Percentiles rank a stretch among this genome's conserved stretches.
Evolutionary conservation across 2,888 invertebrate genomes (phyloP).

Genomic region (Epirrhoe alternata): DNA sequence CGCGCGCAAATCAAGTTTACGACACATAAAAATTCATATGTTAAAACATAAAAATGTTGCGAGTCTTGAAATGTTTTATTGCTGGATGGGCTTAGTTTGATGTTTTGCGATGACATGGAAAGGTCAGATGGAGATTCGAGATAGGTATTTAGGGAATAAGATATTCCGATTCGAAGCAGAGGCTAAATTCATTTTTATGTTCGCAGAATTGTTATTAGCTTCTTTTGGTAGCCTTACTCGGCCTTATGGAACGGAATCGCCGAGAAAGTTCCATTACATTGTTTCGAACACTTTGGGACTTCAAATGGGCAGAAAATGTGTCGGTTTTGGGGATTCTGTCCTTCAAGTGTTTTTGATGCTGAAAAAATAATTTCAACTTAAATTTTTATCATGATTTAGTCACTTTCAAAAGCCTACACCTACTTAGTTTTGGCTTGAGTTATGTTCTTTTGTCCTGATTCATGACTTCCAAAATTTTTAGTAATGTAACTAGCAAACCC

Average conservation of each 20-base stretch:
- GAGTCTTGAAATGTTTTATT: slow-evolving; percentile 27
- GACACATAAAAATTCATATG: slow-evolving; percentile 44
- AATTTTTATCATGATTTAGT: too few species aligned
- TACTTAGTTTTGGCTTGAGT: too few species aligned
- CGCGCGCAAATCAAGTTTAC: slow-evolving; percentile 43
- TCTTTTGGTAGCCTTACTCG: not conserved
- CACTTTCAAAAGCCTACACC: too few species aligned
- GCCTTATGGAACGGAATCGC: not conserved
- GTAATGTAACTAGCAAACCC: too few species aligned
- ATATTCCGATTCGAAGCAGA: slow-evolving; percentile 6
- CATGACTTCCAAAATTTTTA: too few species aligned
- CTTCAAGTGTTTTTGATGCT: too few species aligned
- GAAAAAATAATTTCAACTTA: too few species aligned
- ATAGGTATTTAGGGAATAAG: slow-evolving; percentile 15
- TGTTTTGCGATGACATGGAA: slow-evolving; percentile 27
- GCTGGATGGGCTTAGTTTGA: slow-evolving; percentile 26
- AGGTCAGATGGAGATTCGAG: slow-evolving; percentile 23
- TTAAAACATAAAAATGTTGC: slow-evolving; percentile 32
- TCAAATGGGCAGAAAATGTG: too few species aligned
- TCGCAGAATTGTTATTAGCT: not conserved
- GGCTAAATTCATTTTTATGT: slow-evolving; percentile 6
- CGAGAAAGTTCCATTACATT: not conserved
- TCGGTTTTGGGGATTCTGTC: too few species aligned
- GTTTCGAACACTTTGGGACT: not conserved
- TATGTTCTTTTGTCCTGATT: too few species aligned